Evolutionary conservation across 30 jellyfish, hydroid and myxozoan species (phyloP).

Genomic region (Cassiopea andromeda): DNA sequence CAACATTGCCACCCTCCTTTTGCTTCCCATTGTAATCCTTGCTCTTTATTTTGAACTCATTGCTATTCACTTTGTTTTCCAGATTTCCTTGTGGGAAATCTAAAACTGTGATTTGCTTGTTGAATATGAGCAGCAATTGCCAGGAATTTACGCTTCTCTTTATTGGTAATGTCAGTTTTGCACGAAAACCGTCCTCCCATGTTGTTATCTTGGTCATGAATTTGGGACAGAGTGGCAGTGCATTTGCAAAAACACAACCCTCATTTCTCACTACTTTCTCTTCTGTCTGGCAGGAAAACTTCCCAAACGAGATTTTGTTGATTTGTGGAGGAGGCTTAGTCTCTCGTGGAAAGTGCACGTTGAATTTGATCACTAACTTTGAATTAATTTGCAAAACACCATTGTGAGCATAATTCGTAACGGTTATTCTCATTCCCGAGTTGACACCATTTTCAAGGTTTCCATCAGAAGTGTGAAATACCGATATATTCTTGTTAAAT

Average conservation of each 20-base stretch:
- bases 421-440: constrained; percentile 20
- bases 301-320: constrained; percentile 34
- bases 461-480: constrained; percentile 45
- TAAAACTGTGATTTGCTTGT: constrained; percentile 21
- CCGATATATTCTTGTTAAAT: constrained; percentile 34
- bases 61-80: constrained; percentile 31
- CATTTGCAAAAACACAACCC: constrained; percentile 10
- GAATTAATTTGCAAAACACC: neutral
- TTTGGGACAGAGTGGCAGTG: constrained; percentile 7
- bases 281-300: constrained; percentile 31
- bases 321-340: constrained; percentile 40
- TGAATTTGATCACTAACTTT: constrained; percentile 16
- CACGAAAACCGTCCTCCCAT: constrained; percentile 52
- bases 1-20: constrained; percentile 16
- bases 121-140: constrained; percentile 48
- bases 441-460: constrained; percentile 34
- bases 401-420: constrained; percentile 40
- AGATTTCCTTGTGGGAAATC: constrained; percentile 53
- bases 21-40: constrained; percentile 55
- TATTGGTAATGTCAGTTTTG: constrained; percentile 39
- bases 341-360: constrained; percentile 34
- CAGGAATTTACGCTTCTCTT: constrained; percentile 26
- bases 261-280: neutral
- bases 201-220: constrained; percentile 1
- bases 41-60: constrained; percentile 44